Evolutionary conservation across 2,113 vertebrate genomes (phyloP).

Genomic region (Nyctibius bracteatus): DNA sequence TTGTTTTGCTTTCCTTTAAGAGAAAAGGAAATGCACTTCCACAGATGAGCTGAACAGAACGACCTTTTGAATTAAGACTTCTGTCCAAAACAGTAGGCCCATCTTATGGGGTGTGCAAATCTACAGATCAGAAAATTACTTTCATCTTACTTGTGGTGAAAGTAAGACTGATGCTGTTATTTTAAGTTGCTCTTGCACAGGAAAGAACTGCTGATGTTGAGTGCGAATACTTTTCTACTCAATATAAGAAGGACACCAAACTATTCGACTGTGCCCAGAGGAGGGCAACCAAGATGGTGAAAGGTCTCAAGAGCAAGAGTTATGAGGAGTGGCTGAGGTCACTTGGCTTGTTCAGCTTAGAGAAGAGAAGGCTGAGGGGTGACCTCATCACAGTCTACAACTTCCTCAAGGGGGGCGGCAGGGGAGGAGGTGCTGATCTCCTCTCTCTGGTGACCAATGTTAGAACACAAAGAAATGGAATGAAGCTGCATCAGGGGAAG

Average conservation of each 20-base stretch:
- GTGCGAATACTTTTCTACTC: background rate
- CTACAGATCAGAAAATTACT: background rate
- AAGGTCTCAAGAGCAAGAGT: too few species aligned
- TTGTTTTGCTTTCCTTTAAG: background rate
- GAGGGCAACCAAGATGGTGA: background rate
- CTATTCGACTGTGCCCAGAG: background rate
- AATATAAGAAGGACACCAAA: background rate
- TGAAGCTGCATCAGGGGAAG: background rate
- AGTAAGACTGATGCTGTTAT: background rate
- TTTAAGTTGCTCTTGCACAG: background rate
- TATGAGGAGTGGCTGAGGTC: background rate
- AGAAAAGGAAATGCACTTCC: background rate
- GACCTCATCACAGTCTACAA: background rate
- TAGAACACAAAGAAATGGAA: rapidly evolving
- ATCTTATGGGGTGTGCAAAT: background rate
- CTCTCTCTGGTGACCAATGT: rapidly evolving
- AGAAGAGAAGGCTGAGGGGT: background rate
- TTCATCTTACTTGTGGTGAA: background rate
- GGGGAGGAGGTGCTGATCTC: background rate
- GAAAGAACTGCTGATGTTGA: background rate
- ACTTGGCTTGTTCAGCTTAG: background rate
- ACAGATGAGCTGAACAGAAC: background rate
- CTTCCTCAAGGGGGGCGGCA: background rate
- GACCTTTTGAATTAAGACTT: background rate
- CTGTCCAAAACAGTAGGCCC: background rate